phyloP scores from a whole-genome alignment of 2,888 invertebrate species.

The Macrosoma leucophasiata region DNA sequence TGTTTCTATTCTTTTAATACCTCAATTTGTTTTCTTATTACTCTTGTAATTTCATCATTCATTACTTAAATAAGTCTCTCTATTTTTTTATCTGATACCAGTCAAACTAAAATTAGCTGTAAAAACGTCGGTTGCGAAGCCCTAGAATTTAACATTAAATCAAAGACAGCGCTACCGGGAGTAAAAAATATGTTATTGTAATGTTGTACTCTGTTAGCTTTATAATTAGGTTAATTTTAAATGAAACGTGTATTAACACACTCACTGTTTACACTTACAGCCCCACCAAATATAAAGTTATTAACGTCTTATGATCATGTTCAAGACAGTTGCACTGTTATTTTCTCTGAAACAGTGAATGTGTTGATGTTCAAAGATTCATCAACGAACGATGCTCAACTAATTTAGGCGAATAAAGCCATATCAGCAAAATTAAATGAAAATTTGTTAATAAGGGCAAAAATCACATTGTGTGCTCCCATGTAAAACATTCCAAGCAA shows the following conservation, averaged over 20 bases:
- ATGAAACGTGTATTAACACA: slow-evolving; percentile 69
- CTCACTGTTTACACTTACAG: slow-evolving; percentile 67
- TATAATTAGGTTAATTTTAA: slow-evolving; percentile 48
- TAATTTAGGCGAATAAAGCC: slow-evolving; percentile 66
- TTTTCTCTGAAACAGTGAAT: slow-evolving; percentile 68
- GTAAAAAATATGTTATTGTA: slow-evolving; percentile 32
- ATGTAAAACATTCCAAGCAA: slow-evolving; percentile 37
- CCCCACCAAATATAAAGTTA: slow-evolving; percentile 59
- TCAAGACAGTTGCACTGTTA: no score
- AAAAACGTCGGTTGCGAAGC: no score
- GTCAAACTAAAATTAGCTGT: no score
- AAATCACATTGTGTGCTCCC: no score
- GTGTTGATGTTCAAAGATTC: slow-evolving; percentile 67
- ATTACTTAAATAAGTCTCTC: slow-evolving; percentile 8
- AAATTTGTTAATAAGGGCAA: no score
- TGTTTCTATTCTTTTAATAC: no score
- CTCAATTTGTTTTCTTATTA: no score
- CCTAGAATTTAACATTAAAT: no score
- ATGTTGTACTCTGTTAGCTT: slow-evolving; percentile 65
- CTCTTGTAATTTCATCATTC: slow-evolving; percentile 2
- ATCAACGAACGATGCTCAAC: slow-evolving; percentile 67
- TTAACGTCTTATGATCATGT: no score
- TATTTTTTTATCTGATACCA: no score
- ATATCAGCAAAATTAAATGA: slow-evolving; percentile 38
- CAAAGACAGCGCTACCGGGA: no score